These are phyloP conservation scores for Tretioscincus oriximinensis DNA, from an alignment of 2,113 vertebrate genomes.

Conservation along the genomic window DNA sequence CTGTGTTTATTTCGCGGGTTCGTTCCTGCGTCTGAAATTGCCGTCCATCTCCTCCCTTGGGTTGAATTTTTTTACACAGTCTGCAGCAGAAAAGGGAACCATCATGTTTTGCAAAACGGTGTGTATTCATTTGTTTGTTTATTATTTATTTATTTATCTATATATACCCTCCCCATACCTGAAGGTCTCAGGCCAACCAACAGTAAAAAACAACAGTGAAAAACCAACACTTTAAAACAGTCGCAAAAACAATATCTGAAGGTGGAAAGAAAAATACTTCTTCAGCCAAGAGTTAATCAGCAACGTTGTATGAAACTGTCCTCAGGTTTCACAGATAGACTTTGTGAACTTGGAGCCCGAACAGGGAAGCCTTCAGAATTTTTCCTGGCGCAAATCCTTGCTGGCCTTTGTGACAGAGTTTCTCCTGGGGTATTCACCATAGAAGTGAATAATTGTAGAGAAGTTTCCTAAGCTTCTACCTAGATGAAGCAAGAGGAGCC, in stretches of 20 bases:
- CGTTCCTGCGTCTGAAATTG: neutral
- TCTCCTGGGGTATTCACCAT: neutral
- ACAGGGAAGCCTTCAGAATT: neutral
- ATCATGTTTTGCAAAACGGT: neutral
- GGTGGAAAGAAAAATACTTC: too few species aligned
- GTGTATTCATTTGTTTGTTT: too few species aligned
- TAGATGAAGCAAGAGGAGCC: slow-evolving; percentile 8
- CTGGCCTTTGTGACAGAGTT: too few species aligned
- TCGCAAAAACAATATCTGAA: too few species aligned
- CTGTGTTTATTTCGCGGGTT: neutral
- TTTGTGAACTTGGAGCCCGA: neutral
- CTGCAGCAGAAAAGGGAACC: too few species aligned
- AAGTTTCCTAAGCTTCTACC: neutral
- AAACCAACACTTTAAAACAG: too few species aligned
- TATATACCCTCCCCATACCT: too few species aligned
- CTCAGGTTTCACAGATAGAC: neutral
- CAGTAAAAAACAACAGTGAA: too few species aligned
- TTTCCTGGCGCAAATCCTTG: neutral
- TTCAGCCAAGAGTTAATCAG: neutral
- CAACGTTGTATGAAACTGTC: too few species aligned
- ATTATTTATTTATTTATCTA: too few species aligned
- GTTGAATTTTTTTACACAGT: neutral
- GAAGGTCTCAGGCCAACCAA: too few species aligned
- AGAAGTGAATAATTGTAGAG: neutral
- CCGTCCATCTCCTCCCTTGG: too few species aligned